phyloP scores from a whole-genome alignment of 2,113 vertebrate genomes.

The Rhea americana region DNA sequence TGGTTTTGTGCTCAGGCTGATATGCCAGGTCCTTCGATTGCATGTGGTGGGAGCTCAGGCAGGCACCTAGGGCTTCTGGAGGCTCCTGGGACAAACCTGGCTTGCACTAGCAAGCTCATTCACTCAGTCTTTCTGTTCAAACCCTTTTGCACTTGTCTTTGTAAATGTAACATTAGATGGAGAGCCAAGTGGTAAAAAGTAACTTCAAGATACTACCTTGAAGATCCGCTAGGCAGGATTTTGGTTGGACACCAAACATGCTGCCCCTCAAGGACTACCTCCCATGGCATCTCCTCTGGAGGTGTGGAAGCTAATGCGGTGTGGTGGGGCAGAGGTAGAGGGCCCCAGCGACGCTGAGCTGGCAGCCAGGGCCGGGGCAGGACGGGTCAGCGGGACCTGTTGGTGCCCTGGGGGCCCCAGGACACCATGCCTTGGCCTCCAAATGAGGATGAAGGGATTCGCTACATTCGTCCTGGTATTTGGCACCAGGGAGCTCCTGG shows the following conservation, averaged over 20 bases:
- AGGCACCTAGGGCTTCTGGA: not conserved
- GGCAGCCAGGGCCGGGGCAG: too few relatives aligned
- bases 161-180: not conserved
- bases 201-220: not conserved
- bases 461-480: not conserved
- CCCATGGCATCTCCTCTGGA: too few relatives aligned
- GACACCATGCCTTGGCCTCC: not conserved
- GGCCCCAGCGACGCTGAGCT: not conserved
- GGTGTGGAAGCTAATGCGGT: too few relatives aligned
- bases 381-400: too few relatives aligned
- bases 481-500: not conserved
- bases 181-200: too few relatives aligned
- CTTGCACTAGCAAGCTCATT: not conserved
- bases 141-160: not conserved
- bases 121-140: not conserved
- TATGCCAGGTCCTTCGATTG: rapidly evolving
- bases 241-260: not conserved
- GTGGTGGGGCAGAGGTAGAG: not conserved
- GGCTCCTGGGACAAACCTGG: not conserved
- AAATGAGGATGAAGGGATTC: not conserved
- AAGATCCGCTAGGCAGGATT: not conserved
- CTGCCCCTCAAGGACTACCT: too few relatives aligned
- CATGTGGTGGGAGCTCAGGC: rapidly evolving
- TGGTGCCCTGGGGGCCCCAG: not conserved
- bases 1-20: not conserved